Percentiles rank a stretch among this genome's conserved stretches.
Evolutionary conservation across 2,797 vertebrate genomes (phyloP).

Genomic region (Lycodopsis pacificus): DNA sequence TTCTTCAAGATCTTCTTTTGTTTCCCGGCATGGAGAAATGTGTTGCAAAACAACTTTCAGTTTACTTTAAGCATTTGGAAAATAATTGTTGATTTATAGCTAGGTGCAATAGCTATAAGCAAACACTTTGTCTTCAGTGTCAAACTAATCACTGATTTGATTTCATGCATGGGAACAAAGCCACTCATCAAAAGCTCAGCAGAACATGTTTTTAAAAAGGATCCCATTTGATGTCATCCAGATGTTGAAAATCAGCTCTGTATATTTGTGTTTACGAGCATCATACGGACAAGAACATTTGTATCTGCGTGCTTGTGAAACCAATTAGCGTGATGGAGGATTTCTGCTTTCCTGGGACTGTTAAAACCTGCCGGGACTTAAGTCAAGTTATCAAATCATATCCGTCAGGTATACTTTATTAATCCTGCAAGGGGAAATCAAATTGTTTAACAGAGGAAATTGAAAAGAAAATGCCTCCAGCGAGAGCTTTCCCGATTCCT

Average conservation of each 20-base stretch:
- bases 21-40: not conserved
- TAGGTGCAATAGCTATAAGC: conserved; percentile 66
- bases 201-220: conserved; percentile 45
- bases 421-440: not conserved
- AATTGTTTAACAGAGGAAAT: not conserved
- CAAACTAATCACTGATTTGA: conserved; percentile 72
- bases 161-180: conserved; percentile 64
- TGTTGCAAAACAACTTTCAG: conserved; percentile 33
- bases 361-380: not conserved
- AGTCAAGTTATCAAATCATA: conserved; percentile 9
- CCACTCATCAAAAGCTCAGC: conserved; percentile 62
- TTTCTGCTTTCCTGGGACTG: conserved; percentile 29
- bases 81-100: conserved; percentile 62
- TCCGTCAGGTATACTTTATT: conserved; percentile 1
- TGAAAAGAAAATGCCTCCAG: conserved; percentile 8
- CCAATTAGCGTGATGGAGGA: conserved; percentile 45
- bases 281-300: conserved; percentile 49
- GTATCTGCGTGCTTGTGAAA: conserved; percentile 34
- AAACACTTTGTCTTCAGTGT: conserved; percentile 67
- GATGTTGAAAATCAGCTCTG: conserved; percentile 57
- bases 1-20: not conserved
- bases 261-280: conserved; percentile 48
- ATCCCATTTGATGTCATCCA: conserved; percentile 60
- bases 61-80: conserved; percentile 56
- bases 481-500: not conserved